Evolutionary conservation across 1,140 invertebrate species (phyloP).

Genomic region (Orius laevigatus): DNA sequence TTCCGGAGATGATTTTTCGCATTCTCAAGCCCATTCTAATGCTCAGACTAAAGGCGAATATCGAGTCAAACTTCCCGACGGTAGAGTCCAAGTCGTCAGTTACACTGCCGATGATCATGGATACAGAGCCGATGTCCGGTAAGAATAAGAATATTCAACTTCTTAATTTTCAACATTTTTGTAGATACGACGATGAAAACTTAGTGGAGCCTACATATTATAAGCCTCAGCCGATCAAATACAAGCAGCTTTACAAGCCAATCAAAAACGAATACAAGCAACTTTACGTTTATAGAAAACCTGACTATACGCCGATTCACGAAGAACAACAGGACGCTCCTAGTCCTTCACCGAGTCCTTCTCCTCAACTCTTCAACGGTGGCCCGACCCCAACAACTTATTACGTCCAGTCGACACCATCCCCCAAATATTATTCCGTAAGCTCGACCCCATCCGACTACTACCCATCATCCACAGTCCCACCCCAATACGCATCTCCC

Average conservation of each 20-base stretch:
- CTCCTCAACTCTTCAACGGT: slow-evolving; percentile 1
- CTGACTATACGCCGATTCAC: neutral
- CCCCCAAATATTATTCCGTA: slow-evolving; percentile 1
- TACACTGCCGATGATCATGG: slow-evolving; percentile 38
- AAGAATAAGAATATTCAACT: slow-evolving; percentile 21
- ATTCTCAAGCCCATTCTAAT: slow-evolving; percentile 33
- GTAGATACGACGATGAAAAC: slow-evolving; percentile 6
- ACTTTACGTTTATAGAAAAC: neutral
- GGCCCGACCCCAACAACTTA: neutral
- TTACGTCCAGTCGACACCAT: slow-evolving; percentile 3
- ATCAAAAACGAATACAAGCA: neutral
- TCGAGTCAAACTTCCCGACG: slow-evolving; percentile 53
- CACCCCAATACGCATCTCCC: slow-evolving; percentile 5
- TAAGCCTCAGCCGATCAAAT: neutral
- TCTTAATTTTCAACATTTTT: neutral
- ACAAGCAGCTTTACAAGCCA: slow-evolving; percentile 4
- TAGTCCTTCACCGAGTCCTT: neutral
- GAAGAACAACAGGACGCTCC: neutral
- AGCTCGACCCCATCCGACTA: neutral
- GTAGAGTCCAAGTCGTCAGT: slow-evolving; percentile 41
- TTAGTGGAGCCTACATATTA: slow-evolving; percentile 2
- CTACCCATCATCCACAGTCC: slow-evolving; percentile 7
- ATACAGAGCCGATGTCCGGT: slow-evolving; percentile 36
- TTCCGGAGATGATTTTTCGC: slow-evolving; percentile 38
- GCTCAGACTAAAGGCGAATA: slow-evolving; percentile 51